Evolutionary conservation across 2,113 vertebrate species (phyloP), one percentile per base, ranked within the genome.

Genomic region (Loxodonta africana): DNA sequence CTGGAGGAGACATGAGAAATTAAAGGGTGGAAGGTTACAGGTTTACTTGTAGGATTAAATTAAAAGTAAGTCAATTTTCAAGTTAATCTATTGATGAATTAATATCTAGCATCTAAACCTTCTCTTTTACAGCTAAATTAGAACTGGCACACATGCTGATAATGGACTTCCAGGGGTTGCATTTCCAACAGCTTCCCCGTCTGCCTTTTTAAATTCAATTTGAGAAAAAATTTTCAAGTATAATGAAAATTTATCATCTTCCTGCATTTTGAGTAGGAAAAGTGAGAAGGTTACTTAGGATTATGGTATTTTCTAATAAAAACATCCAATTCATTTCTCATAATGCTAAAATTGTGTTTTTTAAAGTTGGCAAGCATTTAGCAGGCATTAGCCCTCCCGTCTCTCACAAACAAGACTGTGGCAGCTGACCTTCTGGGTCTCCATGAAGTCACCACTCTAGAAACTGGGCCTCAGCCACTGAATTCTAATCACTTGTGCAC

Each of bases 371-470:
- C n/a, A 84, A 73, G 17, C 67, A 17, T 48, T 90, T 67, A 63
- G 41, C 41, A 48, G 67, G 26, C 37, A 83, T 85, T 76, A 96
- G 51, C 74, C 69, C 82, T 57, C 60, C 88, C 28, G 7, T 93
- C 63, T 85, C 63, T 94, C n/a, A 78, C 83, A 95, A 97, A 96
- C 92, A 98, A 94, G 96, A 97, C 77, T 65, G 63, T 96, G 91
- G 98, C 92, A 97, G 96, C 91, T 98, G 96, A 63, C 83, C 97
- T 94, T 46, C 28, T 95, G 97, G 77, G n/a, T 48, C 71, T 92
- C 41, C 28, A 0, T 65, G 25, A 57, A 6, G 92, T 25, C 14
- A 44, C 41, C 41, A 62, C 0, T n/a, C 6, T 0, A 63, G 48
- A 86, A 63, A 21, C 20, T 37, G 14, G 7, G n/a, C 62, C 33